Evolutionary conservation across 2,113 vertebrate genomes (phyloP).

Genomic region (Microcebus tavaratra): DNA sequence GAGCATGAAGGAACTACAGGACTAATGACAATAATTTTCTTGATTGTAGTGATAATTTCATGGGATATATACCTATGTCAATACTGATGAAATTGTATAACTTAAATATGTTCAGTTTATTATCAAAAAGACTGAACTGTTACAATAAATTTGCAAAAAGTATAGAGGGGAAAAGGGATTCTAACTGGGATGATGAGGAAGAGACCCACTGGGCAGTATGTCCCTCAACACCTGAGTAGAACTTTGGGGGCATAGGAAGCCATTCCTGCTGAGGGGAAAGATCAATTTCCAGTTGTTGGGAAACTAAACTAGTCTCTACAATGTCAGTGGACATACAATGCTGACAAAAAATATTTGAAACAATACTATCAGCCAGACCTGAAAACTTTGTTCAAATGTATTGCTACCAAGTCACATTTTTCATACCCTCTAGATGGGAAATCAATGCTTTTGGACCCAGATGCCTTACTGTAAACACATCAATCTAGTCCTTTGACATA

Average conservation of each 20-base stretch:
- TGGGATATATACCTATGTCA: neutral
- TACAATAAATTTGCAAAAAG: neutral
- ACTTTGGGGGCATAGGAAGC: neutral
- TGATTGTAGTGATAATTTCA: neutral
- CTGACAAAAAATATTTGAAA: conserved; percentile 13
- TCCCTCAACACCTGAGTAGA: neutral
- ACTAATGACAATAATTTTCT: neutral
- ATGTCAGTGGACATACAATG: neutral
- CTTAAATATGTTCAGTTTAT: neutral
- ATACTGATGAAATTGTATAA: neutral
- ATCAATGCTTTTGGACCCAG: neutral
- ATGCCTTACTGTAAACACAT: conserved; percentile 8
- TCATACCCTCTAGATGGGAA: neutral
- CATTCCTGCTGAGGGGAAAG: neutral
- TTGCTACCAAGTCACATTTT: conserved; percentile 27
- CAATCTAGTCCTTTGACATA: neutral
- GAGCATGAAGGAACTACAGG: neutral
- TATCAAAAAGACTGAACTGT: neutral
- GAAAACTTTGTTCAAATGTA: neutral
- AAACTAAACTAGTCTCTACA: neutral
- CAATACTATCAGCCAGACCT: neutral
- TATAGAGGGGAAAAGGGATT: neutral
- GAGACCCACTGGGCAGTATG: neutral
- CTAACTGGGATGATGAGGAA: neutral
- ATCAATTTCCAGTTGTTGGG: neutral